Base-by-base conservation (phyloP, 23 tunicate genomes). In the Diplosoma virens region DNA sequence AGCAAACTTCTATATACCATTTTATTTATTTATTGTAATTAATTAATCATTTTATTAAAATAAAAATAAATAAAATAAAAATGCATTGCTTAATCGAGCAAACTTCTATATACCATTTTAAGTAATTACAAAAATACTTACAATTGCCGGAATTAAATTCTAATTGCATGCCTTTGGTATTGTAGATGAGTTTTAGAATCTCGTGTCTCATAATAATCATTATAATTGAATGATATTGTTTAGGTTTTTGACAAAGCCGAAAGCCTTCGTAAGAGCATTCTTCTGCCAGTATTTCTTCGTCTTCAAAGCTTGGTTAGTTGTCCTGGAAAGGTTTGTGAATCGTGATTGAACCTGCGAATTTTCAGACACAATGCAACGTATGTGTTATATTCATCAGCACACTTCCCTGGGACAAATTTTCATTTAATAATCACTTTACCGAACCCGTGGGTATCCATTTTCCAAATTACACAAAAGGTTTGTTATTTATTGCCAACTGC, bases 181-280 rank as follows among this genome's bases (percentile, higher is more conserved):
- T n/a, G n/a, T n/a, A n/a, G n/a, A n/a, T n/a, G n/a, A n/a, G n/a
- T n/a, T n/a, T n/a, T n/a, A n/a, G n/a, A n/a, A n/a, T n/a, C n/a
- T n/a, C n/a, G n/a, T n/a, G n/a, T n/a, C n/a, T n/a, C n/a, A n/a
- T n/a, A n/a, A n/a, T n/a, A n/a, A n/a, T n/a, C n/a, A n/a, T n/a
- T n/a, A n/a, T n/a, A n/a, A n/a, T n/a, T n/a, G n/a, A 46, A 46
- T 17, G 18, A 47, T 79, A n/a, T 32, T 52, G 71, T 32, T n/a
- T 25, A 89, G 96, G 61, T 89, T 48, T 75, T 92, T 30, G 89
- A 84, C 31, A 85, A 92, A 73, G 85, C 90, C 11, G 97, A 92
- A 23, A 0, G 67, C 33, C 72, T 92, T 3, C 54, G 92, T 5
- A 76, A 81, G 35, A 48, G 28, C 17, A 36, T 30, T 23, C 30